Evolutionary conservation across 2,888 invertebrate species (phyloP).

Genomic region (Callinectes sapidus): DNA sequence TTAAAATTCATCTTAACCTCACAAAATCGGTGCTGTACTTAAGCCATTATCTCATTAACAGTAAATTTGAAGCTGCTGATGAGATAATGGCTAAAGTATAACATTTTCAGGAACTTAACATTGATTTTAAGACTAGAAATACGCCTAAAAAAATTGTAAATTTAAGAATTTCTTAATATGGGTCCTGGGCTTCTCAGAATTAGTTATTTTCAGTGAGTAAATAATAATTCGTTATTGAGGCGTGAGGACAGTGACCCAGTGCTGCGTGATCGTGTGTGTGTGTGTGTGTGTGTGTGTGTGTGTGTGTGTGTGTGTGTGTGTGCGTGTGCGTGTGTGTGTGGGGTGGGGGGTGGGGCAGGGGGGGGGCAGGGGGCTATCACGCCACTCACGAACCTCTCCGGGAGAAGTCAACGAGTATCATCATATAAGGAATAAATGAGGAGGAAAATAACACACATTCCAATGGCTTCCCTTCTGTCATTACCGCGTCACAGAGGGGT

Average conservation of each 20-base stretch:
- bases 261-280: conserved; percentile 20
- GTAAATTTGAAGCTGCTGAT: too few relatives aligned
- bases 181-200: not conserved
- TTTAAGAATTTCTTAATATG: too few relatives aligned
- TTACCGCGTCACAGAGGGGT: not conserved
- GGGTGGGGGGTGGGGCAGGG: not conserved
- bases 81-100: too few relatives aligned
- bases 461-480: not conserved
- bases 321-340: conserved; percentile 15
- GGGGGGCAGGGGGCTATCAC: not conserved
- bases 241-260: not conserved
- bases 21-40: too few relatives aligned
- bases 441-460: not conserved
- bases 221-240: not conserved
- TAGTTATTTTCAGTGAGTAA: not conserved
- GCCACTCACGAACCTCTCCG: not conserved
- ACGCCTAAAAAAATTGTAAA: too few relatives aligned
- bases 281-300: conserved; percentile 39
- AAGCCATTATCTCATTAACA: too few relatives aligned
- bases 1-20: too few relatives aligned
- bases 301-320: conserved; percentile 9
- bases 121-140: too few relatives aligned
- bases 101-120: too few relatives aligned
- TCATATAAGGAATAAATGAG: not conserved
- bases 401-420: not conserved